Conservation (phyloP, 1,140 invertebrate species). For the Camponotus floridanus region DNA sequence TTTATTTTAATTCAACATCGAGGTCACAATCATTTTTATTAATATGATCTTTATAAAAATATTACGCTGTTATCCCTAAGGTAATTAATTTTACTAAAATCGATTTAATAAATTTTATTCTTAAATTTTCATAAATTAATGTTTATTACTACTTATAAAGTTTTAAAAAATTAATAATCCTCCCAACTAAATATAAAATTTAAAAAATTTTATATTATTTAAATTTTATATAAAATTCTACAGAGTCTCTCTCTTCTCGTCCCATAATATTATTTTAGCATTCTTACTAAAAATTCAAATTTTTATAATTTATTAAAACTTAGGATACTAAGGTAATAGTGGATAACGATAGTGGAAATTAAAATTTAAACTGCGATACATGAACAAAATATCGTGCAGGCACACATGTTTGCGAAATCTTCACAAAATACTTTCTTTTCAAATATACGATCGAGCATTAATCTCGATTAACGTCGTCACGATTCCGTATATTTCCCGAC, state of each 20-base stretch:
- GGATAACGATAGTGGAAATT: not conserved
- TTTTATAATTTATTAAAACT: not conserved
- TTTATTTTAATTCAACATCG: no score
- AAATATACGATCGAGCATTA: not conserved
- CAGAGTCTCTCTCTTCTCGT: no score
- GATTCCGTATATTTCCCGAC: not conserved
- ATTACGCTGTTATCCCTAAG: no score
- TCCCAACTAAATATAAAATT: not conserved
- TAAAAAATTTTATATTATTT: no score
- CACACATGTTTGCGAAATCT: not conserved
- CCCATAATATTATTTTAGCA: no score
- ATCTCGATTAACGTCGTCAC: constrained; percentile 9
- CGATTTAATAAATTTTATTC: not conserved
- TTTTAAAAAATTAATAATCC: not conserved
- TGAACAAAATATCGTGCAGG: not conserved
- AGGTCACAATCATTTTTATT: no score
- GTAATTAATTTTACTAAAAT: no score
- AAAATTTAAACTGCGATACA: not conserved
- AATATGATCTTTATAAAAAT: no score
- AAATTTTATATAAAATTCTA: no score
- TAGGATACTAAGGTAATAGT: not conserved
- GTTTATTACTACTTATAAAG: not conserved
- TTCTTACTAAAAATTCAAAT: no score
- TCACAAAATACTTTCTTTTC: not conserved
- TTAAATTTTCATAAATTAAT: not conserved